Percentiles rank a stretch among this genome's conserved stretches.
Evolutionary conservation across 2,113 vertebrate species (phyloP).

Genomic region (Syngnathoides biaculeatus): DNA sequence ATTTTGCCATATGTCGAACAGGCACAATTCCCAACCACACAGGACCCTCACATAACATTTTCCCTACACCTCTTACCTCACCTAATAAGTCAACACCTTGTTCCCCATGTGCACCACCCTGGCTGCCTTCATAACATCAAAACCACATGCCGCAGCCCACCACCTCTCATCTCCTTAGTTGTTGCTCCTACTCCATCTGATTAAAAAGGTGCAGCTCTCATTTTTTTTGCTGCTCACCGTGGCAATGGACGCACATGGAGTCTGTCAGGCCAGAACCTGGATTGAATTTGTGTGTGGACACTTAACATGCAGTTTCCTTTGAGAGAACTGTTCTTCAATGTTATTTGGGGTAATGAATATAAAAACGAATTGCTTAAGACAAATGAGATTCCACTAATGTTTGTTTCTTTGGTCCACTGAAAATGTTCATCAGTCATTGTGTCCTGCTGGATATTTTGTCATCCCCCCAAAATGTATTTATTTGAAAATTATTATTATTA

Average conservation of each 20-base stretch:
- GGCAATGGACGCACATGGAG: conserved; percentile 28
- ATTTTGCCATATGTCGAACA: conserved; percentile 54
- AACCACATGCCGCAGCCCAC: conserved; percentile 44
- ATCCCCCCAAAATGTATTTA: too few relatives aligned
- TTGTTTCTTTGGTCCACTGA: too few relatives aligned
- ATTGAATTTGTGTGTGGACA: conserved; percentile 45
- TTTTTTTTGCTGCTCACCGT: conserved; percentile 36
- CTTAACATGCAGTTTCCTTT: conserved; percentile 12
- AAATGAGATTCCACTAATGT: too few relatives aligned
- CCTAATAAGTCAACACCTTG: conserved; percentile 71
- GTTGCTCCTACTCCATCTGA: conserved; percentile 41
- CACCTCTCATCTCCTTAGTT: conserved; percentile 38
- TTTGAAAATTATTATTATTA: too few relatives aligned
- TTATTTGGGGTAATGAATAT: not conserved
- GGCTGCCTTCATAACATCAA: conserved; percentile 45
- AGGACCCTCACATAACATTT: conserved; percentile 50
- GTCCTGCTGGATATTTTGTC: too few relatives aligned
- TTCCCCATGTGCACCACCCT: conserved; percentile 43
- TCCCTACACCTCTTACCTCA: conserved; percentile 58
- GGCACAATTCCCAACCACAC: conserved; percentile 50
- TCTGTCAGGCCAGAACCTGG: conserved; percentile 19
- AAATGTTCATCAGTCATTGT: too few relatives aligned
- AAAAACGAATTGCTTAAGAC: too few relatives aligned
- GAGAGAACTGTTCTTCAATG: not conserved
- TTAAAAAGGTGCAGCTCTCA: conserved; percentile 48